Conservation (phyloP, 2,113 vertebrate species). For the Brachypodius melanocephalos region DNA sequence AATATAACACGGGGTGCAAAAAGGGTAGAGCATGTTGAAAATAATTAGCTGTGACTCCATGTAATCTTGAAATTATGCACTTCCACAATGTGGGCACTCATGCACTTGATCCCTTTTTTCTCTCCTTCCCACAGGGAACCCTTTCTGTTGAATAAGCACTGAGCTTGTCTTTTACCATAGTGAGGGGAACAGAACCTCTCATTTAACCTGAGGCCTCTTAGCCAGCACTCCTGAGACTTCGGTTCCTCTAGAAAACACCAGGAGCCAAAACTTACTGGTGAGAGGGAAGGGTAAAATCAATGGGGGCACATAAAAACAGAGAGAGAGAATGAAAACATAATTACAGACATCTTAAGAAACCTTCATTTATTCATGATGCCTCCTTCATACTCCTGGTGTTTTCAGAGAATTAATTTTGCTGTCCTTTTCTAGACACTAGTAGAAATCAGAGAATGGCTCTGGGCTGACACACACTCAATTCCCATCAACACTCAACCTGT, state of each 20-base stretch:
- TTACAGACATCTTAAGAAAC: not conserved
- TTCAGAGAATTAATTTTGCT: not conserved
- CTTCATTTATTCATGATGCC: not conserved
- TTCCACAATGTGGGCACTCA: not conserved
- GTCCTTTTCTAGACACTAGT: not conserved
- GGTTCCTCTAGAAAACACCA: not conserved
- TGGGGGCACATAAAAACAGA: not conserved
- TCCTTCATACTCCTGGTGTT: not conserved
- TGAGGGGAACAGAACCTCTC: not conserved
- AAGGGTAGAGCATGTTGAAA: not conserved
- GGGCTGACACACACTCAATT: not conserved
- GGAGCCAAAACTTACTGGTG: not conserved
- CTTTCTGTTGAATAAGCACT: not conserved
- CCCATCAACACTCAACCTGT: not conserved
- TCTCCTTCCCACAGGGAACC: not conserved
- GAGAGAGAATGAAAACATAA: not conserved
- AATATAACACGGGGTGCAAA: not conserved
- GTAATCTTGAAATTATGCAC: not conserved
- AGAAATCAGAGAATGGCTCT: not conserved
- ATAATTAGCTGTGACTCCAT: not conserved
- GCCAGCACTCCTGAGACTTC: not conserved
- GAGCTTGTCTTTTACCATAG: not conserved
- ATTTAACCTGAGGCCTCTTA: not conserved
- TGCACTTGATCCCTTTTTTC: not conserved
- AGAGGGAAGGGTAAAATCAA: not conserved